Percentiles rank a stretch among this genome's conserved stretches.
These are phyloP conservation scores for Sinohyriopsis cumingii DNA, from an alignment of 2,888 invertebrate species.

Conservation along the genomic window DNA sequence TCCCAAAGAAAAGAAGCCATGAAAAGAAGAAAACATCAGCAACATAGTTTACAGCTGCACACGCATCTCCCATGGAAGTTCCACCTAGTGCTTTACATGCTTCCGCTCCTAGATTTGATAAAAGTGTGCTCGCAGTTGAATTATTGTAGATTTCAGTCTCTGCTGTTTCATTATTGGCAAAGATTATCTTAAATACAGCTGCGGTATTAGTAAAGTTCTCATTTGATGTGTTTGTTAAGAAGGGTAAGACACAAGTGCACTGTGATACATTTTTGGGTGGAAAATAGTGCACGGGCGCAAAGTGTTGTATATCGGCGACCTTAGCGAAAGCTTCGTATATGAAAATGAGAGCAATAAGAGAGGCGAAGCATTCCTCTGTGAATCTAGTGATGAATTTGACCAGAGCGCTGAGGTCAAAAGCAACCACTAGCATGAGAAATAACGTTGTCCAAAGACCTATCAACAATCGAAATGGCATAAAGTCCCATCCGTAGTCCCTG, in stretches of 20 bases:
- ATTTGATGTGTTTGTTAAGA: too few species aligned
- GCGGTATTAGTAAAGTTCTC: too few species aligned
- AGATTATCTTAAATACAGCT: conserved; percentile 3
- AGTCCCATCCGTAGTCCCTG: conserved; percentile 87
- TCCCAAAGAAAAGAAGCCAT: conserved; percentile 91
- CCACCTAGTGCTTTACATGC: conserved; percentile 47
- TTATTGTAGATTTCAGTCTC: too few species aligned
- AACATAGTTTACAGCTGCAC: conserved; percentile 42
- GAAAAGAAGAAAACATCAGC: conserved; percentile 94
- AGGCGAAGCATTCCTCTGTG: conserved; percentile 98
- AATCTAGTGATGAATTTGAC: conserved; percentile 98
- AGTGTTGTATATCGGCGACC: conserved; percentile 77
- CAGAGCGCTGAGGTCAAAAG: conserved; percentile 94
- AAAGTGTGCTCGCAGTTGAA: too few species aligned
- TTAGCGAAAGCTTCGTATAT: conserved; percentile 98
- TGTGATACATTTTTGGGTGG: conserved; percentile 3
- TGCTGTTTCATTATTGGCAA: not conserved
- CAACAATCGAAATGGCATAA: conserved; percentile 95
- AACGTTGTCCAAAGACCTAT: conserved; percentile 95
- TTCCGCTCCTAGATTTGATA: not conserved
- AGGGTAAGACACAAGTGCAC: not conserved
- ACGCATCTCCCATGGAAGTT: conserved; percentile 74
- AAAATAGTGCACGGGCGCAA: conserved; percentile 39
- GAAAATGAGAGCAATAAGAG: conserved; percentile 96
- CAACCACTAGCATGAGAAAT: conserved; percentile 89